These are phyloP conservation scores for Trichogramma dendrolimi DNA, from an alignment of 2,888 invertebrate species.

Conservation along the genomic window DNA sequence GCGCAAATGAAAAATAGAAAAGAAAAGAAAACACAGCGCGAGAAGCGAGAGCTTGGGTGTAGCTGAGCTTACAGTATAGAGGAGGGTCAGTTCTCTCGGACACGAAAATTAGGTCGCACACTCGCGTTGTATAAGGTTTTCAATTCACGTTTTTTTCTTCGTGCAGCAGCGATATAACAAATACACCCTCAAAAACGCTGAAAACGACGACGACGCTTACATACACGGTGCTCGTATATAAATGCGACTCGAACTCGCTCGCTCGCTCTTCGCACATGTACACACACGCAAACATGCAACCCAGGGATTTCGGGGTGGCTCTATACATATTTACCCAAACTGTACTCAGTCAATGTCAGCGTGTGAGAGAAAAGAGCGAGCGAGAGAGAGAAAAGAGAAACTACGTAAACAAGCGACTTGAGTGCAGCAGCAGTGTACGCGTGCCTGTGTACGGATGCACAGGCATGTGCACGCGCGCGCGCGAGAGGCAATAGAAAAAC, in stretches of 20 bases:
- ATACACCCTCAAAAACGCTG: slow-evolving; percentile 10
- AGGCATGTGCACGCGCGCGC: not conserved
- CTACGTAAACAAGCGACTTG: slow-evolving; percentile 16
- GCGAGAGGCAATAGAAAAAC: not conserved
- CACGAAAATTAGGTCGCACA: too few species aligned
- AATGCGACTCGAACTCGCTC: slow-evolving; percentile 7
- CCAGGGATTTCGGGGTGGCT: not conserved
- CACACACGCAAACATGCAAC: not conserved
- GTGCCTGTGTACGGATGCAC: too few species aligned
- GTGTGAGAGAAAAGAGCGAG: not conserved
- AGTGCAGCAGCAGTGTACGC: not conserved
- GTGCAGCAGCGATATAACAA: too few species aligned
- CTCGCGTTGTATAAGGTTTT: too few species aligned
- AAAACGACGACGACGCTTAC: slow-evolving; percentile 18
- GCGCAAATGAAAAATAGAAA: too few species aligned
- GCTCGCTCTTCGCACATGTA: not conserved
- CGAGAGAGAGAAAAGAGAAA: not conserved
- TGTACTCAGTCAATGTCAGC: slow-evolving; percentile 17
- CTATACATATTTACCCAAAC: too few species aligned
- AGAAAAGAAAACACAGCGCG: too few species aligned
- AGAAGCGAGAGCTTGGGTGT: too few species aligned
- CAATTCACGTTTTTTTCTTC: too few species aligned
- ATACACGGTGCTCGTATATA: slow-evolving; percentile 8
- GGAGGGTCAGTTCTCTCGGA: too few species aligned
- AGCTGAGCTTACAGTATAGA: too few species aligned